Conservation (phyloP, 2,113 vertebrate species). For the Calyptomena viridis region DNA sequence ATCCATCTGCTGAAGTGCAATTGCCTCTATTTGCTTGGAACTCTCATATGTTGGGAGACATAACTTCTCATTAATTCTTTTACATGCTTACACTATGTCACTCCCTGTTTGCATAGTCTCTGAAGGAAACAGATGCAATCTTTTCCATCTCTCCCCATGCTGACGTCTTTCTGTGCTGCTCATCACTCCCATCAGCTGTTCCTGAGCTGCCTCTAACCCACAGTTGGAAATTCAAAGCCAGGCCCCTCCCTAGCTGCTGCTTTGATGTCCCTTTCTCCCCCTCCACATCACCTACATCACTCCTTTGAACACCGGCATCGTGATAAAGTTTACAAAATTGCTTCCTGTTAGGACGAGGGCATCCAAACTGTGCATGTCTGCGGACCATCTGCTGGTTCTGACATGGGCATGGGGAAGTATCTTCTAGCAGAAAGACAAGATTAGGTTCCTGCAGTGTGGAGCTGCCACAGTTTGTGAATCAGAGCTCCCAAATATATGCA, state of each 20-base stretch:
- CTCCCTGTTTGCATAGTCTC: conserved; percentile 16
- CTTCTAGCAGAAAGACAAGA: neutral
- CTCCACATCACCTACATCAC: neutral
- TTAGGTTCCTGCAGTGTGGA: neutral
- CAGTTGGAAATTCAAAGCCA: conserved; percentile 37
- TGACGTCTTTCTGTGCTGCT: conserved; percentile 17
- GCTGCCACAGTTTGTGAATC: conserved; percentile 31
- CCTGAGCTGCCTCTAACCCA: neutral
- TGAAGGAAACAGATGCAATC: conserved; percentile 37
- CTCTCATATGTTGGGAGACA: neutral
- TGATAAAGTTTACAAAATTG: conserved; percentile 17
- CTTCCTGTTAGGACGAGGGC: neutral
- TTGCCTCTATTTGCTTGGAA: neutral
- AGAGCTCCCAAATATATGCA: neutral
- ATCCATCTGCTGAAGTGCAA: neutral
- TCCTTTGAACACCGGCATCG: accelerated
- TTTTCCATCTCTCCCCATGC: neutral
- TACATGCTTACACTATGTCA: neutral
- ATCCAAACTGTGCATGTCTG: neutral
- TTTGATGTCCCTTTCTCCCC: conserved; percentile 24
- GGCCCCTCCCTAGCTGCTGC: neutral
- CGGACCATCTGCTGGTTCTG: neutral
- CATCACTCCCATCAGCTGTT: conserved; percentile 48
- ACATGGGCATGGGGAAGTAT: neutral
- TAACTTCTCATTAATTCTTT: neutral